A percentile compares a stretch with the other conserved stretches of the same genome.
Evolutionary conservation across 2,888 invertebrate genomes (phyloP).

Genomic region (Dastarcus helophoroides): DNA sequence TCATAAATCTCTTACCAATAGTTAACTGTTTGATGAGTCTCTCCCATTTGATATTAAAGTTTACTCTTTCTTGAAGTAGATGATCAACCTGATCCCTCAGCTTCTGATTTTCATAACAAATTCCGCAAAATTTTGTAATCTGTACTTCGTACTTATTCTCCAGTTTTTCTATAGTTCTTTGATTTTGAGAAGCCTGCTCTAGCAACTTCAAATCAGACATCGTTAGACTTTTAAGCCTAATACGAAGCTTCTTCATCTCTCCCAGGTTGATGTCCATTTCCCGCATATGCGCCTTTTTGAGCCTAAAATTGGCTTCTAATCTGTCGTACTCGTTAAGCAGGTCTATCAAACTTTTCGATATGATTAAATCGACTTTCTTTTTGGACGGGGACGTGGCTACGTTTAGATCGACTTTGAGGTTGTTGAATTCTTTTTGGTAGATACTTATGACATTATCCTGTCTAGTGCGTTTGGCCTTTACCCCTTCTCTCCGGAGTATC

Average conservation of each 20-base stretch:
- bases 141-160: conserved; percentile 68
- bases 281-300: conserved; percentile 32
- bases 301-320: conserved; percentile 31
- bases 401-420: conserved; percentile 50
- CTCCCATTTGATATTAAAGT: neutral
- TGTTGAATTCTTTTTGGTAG: conserved; percentile 50
- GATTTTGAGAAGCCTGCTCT: too few relatives aligned
- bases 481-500: too few relatives aligned
- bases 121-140: conserved; percentile 63
- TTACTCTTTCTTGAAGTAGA: conserved; percentile 59
- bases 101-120: conserved; percentile 60
- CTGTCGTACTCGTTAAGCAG: conserved; percentile 46
- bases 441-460: conserved; percentile 50
- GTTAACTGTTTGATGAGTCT: too few relatives aligned
- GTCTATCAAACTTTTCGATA: conserved; percentile 41
- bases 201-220: too few relatives aligned
- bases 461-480: conserved; percentile 48
- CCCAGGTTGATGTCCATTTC: conserved; percentile 45
- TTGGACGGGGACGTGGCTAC: conserved; percentile 48
- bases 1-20: too few relatives aligned
- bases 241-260: conserved; percentile 35
- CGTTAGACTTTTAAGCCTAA: too few relatives aligned
- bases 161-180: conserved; percentile 47
- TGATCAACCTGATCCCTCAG: conserved; percentile 71
- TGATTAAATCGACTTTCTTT: conserved; percentile 42